Conservation (phyloP, 2,888 invertebrate species). For the Erpobdella octoculata region DNA sequence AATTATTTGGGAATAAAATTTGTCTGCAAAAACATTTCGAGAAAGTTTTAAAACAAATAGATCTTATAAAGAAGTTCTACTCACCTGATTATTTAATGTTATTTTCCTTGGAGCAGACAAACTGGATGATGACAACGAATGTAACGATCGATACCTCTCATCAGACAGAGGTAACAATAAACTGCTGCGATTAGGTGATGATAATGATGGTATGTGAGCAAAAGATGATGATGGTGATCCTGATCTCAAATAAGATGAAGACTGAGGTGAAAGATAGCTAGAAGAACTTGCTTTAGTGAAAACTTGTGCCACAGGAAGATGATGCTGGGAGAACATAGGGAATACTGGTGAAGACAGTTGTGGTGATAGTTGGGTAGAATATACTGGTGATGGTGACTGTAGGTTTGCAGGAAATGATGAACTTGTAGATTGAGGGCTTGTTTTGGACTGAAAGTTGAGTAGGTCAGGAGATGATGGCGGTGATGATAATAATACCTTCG, state of each 20-base stretch:
- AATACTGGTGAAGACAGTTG: too few species aligned
- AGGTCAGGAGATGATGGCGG: neutral
- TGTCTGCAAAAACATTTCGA: too few species aligned
- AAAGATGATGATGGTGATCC: neutral
- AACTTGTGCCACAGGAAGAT: neutral
- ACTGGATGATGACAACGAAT: neutral
- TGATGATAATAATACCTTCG: neutral
- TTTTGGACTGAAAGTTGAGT: neutral
- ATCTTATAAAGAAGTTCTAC: too few species aligned
- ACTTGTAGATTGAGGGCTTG: neutral
- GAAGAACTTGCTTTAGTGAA: neutral
- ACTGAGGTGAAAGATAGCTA: neutral
- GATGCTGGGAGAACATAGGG: neutral
- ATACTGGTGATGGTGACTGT: neutral
- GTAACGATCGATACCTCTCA: too few species aligned
- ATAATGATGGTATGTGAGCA: too few species aligned
- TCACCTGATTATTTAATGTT: too few species aligned
- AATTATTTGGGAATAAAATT: too few species aligned
- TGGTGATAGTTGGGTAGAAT: too few species aligned
- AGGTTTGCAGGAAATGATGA: neutral
- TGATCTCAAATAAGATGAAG: neutral
- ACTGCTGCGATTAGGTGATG: neutral
- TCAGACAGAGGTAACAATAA: neutral
- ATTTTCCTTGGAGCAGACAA: neutral
- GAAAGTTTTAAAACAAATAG: too few species aligned